Percentiles rank a stretch among this genome's conserved stretches.
Conservation (phyloP, 2,888 invertebrate species). For the Pedicia rivosa region DNA sequence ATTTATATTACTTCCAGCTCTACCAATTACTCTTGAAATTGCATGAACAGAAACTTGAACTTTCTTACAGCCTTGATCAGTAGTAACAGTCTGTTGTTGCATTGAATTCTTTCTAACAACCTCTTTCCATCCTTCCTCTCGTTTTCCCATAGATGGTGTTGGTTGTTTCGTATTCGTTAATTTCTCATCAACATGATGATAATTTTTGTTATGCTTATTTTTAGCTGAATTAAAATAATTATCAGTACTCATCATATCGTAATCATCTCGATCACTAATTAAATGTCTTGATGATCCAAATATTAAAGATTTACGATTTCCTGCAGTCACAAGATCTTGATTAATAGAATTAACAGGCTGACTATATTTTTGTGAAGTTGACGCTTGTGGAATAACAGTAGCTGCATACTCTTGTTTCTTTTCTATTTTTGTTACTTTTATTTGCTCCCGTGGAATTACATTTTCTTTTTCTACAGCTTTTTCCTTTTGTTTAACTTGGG, state of each 20-base stretch:
- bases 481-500: too few species aligned
- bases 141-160: constrained; percentile 28
- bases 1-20: constrained; percentile 95
- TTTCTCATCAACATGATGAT: background rate
- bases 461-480: constrained; percentile 27
- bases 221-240: constrained; percentile 31
- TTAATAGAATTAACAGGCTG: background rate
- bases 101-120: constrained; percentile 74
- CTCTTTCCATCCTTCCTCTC: constrained; percentile 94
- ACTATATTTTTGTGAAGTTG: background rate
- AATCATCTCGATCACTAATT: constrained; percentile 51
- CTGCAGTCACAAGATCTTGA: constrained; percentile 12
- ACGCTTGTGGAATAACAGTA: background rate
- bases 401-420: background rate
- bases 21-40: constrained; percentile 92
- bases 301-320: constrained; percentile 43
- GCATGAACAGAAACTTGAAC: constrained; percentile 89
- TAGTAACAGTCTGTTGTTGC: constrained; percentile 22
- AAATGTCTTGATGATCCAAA: constrained; percentile 57
- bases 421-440: constrained; percentile 6
- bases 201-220: constrained; percentile 6
- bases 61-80: constrained; percentile 57
- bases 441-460: constrained; percentile 20
- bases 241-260: too few species aligned
- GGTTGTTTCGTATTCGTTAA: too few species aligned